Conservation (phyloP, 2,888 invertebrate genomes). For the Heterodera filipjevi region DNA sequence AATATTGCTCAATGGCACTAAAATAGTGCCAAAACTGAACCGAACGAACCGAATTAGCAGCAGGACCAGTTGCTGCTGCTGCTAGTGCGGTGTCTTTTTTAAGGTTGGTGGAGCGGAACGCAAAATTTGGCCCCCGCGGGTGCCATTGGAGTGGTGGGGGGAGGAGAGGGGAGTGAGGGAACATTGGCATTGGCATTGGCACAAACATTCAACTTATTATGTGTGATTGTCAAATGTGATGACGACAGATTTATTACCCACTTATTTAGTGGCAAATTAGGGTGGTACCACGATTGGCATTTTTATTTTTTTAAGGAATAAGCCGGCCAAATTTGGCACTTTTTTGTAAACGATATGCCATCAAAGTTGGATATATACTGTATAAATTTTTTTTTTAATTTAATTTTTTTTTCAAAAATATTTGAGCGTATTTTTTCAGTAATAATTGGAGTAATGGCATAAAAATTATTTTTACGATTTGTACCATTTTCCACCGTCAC, state of each 20-base stretch:
- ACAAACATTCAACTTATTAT: not conserved
- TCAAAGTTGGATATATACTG: no score
- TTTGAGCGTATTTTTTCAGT: no score
- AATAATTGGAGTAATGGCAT: no score
- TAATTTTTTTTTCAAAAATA: no score
- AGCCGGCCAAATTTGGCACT: no score
- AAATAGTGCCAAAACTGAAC: not conserved
- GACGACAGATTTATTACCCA: not conserved
- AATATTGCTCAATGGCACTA: not conserved
- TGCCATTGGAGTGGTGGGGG: not conserved
- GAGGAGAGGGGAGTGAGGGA: not conserved
- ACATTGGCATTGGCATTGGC: not conserved
- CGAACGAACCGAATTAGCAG: not conserved
- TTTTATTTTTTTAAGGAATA: no score
- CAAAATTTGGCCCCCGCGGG: not conserved
- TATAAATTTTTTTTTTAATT: no score
- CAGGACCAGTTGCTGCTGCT: not conserved
- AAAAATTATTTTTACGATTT: no score
- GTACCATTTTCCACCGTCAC: no score
- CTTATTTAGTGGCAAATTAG: not conserved
- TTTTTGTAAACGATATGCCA: no score
- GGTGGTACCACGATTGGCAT: no score
- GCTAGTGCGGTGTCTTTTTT: not conserved
- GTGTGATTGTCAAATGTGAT: not conserved
- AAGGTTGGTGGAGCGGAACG: not conserved